Evolutionary conservation across 2,797 vertebrate genomes (phyloP), one percentile per base, ranked within the genome.

Genomic region (Melanotaenia nigrans): DNA sequence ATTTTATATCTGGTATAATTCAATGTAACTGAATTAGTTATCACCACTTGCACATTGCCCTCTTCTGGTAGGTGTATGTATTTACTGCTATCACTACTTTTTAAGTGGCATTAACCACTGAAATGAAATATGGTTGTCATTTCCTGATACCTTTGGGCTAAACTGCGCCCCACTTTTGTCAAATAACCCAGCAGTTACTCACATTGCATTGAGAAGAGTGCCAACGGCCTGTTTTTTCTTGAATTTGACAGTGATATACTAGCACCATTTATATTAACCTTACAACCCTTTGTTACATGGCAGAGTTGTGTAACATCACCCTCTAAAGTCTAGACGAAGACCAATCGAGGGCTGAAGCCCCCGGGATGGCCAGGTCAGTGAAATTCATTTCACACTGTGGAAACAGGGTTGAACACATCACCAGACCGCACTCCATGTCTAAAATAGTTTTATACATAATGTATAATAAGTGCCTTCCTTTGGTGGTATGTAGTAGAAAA

Each of bases 341-440:
- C 53, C 63, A 54, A 69, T 61, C 7, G 1, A 25, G 64, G 73
- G 33, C 49, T 47, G 59, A 76, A 72, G 54, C 68, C 68, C 61
- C 42, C 4, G 58, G 77, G 68, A 70, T 36, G 38, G 24, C 38
- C 13, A 3, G 65, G 53, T 79, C 62, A 61, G 47, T 67, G n/a
- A 73, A 83, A 63, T 68, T 79, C 62, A 83, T 88, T 86, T 85
- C 65, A 70, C 53, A 78, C 60, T 14, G n/a, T 79, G 56, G 64
- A 73, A 77, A 68, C 65, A n/a, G 56, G 49, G 76, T 77, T 73
- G 73, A 71, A 65, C 67, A 71, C 68, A 73, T 78, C 75, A 66
- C n/a, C 30, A 25, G 63, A 54, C 38, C 49, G 60, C 72, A 40
- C 22, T 65, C 85, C 72, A 87, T 58, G 82, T 61, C 45, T 38